Percentiles rank a stretch among this genome's conserved stretches.
Conservation (phyloP, 1,140 invertebrate species). For the Papilio polytes region DNA sequence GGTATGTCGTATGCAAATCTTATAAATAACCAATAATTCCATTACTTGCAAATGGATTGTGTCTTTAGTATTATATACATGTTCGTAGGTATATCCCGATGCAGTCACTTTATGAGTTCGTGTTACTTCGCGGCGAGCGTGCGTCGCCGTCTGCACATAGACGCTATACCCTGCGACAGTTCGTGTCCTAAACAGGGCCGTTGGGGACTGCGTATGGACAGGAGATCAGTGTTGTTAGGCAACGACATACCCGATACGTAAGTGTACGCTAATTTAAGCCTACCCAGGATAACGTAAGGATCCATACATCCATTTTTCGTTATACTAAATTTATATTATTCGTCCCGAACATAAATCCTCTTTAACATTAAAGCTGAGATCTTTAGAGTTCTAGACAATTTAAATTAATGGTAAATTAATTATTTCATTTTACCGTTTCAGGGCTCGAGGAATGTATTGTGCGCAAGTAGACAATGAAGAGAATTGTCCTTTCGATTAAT, state of each 20-base stretch:
- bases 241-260: constrained; percentile 86
- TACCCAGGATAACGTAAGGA: not conserved
- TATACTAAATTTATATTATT: no score
- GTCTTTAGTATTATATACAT: not conserved
- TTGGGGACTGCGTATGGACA: constrained; percentile 75
- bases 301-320: no score
- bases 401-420: no score
- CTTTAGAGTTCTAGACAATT: no score
- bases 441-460: constrained; percentile 86
- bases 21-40: no score
- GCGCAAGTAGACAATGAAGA: constrained; percentile 84
- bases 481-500: constrained; percentile 85
- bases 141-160: constrained; percentile 77
- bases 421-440: constrained; percentile 66
- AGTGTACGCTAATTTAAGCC: constrained; percentile 48
- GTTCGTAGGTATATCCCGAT: constrained; percentile 84
- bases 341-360: no score
- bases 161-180: constrained; percentile 85
- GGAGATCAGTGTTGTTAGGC: constrained; percentile 82
- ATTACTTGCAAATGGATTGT: not conserved
- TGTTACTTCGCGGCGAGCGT: constrained; percentile 87
- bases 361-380: no score
- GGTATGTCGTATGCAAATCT: no score
- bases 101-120: constrained; percentile 88
- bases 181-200: constrained; percentile 82